Evolutionary conservation across 2,888 invertebrate genomes (phyloP).

Genomic region (Panorpa germanica): DNA sequence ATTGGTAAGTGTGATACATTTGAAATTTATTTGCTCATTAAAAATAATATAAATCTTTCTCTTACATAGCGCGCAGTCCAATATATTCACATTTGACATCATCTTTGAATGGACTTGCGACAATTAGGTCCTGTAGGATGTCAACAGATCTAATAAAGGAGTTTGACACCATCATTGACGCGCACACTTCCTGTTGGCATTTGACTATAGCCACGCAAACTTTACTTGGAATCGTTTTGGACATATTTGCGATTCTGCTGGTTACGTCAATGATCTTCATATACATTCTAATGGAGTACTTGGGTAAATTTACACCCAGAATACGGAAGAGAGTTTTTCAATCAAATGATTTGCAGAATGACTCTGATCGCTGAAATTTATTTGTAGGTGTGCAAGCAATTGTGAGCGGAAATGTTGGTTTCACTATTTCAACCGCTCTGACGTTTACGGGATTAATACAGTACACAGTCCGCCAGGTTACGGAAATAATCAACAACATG

Average conservation of each 20-base stretch:
- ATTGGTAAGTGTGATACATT: slow-evolving; percentile 40
- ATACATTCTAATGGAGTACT: too few species aligned
- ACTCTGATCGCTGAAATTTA: background rate
- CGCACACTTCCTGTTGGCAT: slow-evolving; percentile 24
- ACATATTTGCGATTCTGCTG: too few species aligned
- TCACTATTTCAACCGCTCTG: slow-evolving; percentile 47
- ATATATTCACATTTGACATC: slow-evolving; percentile 84
- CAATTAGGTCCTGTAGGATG: slow-evolving; percentile 63
- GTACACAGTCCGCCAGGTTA: slow-evolving; percentile 49
- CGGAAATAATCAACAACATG: slow-evolving; percentile 49
- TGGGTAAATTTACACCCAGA: too few species aligned
- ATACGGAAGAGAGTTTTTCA: too few species aligned
- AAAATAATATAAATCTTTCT: too few species aligned
- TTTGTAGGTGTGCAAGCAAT: slow-evolving; percentile 16
- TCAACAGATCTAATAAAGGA: slow-evolving; percentile 54
- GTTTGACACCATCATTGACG: slow-evolving; percentile 52
- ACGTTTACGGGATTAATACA: slow-evolving; percentile 51
- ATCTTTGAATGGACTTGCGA: slow-evolving; percentile 66
- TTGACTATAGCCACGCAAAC: slow-evolving; percentile 20
- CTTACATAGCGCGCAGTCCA: too few species aligned
- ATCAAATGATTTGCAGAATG: too few species aligned
- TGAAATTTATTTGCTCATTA: too few species aligned
- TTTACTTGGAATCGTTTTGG: too few species aligned
- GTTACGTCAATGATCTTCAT: too few species aligned
- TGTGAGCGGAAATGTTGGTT: slow-evolving; percentile 49